Percentiles rank a stretch among this genome's conserved stretches.
Conservation (phyloP, 1,140 invertebrate species). For the Microvelia longipes region DNA sequence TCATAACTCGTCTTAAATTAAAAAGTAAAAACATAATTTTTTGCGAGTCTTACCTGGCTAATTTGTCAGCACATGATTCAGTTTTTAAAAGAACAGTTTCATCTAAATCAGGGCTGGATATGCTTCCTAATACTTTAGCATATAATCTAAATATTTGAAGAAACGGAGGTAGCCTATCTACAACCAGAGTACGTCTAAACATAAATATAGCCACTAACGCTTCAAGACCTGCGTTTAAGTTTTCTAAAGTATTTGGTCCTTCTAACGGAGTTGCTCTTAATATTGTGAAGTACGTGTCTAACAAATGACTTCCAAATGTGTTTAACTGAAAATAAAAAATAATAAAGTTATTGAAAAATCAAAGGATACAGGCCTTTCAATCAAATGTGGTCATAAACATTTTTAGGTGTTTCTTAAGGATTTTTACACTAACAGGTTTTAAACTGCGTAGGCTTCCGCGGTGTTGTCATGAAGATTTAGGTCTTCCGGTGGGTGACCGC, state of each 20-base stretch:
- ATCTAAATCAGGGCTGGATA: slow-evolving; percentile 11
- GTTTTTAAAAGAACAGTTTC: slow-evolving; percentile 15
- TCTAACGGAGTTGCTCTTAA: slow-evolving; percentile 6
- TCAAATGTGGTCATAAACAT: too few relatives aligned
- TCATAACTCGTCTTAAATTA: too few relatives aligned
- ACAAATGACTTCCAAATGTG: neutral
- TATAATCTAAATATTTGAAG: slow-evolving; percentile 13
- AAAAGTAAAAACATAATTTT: too few relatives aligned
- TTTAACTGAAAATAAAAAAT: neutral
- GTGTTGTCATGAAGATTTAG: too few relatives aligned
- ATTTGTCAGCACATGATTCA: slow-evolving; percentile 20
- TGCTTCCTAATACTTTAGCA: slow-evolving; percentile 14
- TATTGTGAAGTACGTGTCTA: slow-evolving; percentile 7
- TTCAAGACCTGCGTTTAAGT: slow-evolving; percentile 2
- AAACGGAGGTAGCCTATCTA: slow-evolving; percentile 24
- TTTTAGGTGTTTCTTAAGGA: too few relatives aligned
- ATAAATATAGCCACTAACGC: slow-evolving; percentile 11
- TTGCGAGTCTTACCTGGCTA: slow-evolving; percentile 27
- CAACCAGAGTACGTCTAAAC: slow-evolving; percentile 19
- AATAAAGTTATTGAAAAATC: neutral
- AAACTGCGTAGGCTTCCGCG: too few relatives aligned
- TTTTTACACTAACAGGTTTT: too few relatives aligned
- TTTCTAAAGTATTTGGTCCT: neutral
- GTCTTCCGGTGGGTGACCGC: too few relatives aligned
- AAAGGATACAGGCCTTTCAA: neutral